A percentile compares a stretch with the other conserved stretches of the same genome.
Evolutionary conservation across 2,888 invertebrate species (phyloP).

Genomic region (Shargacucullia verbasci): DNA sequence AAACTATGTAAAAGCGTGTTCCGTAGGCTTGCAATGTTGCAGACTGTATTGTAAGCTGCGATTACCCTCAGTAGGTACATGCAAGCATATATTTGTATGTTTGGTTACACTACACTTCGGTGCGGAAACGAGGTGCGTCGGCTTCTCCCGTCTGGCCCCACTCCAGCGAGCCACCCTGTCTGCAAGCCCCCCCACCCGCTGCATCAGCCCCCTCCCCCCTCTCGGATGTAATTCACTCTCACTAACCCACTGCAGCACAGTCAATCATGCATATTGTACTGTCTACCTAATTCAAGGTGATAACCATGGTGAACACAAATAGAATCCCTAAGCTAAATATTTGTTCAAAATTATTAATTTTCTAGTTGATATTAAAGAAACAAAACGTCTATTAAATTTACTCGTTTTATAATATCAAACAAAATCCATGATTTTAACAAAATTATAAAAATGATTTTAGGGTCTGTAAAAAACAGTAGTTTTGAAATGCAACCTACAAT

Average conservation of each 20-base stretch:
- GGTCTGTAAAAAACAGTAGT: no score
- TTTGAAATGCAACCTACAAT: no score
- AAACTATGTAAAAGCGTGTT: slow-evolving; percentile 32
- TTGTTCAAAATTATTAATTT: not conserved
- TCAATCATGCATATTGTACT: slow-evolving; percentile 84
- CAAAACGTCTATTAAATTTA: no score
- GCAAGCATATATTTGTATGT: slow-evolving; percentile 65
- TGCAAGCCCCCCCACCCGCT: slow-evolving; percentile 70
- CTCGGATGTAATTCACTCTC: slow-evolving; percentile 86
- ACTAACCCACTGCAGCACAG: slow-evolving; percentile 88
- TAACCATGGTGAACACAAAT: slow-evolving; percentile 52
- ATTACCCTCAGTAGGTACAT: slow-evolving; percentile 72
- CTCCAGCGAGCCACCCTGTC: slow-evolving; percentile 79
- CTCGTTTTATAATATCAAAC: no score
- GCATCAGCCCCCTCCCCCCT: slow-evolving; percentile 61
- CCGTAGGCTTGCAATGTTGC: slow-evolving; percentile 51
- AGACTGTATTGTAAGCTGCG: slow-evolving; percentile 71
- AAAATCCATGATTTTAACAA: no score
- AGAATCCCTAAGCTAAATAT: slow-evolving; percentile 7
- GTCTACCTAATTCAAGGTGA: slow-evolving; percentile 81
- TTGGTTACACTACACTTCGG: slow-evolving; percentile 71
- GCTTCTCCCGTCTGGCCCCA: slow-evolving; percentile 87
- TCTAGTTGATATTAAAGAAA: no score
- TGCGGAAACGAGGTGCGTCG: slow-evolving; percentile 85
- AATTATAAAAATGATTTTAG: no score